Conservation (phyloP, 2,888 invertebrate species). For the Bombyx huttoni region DNA sequence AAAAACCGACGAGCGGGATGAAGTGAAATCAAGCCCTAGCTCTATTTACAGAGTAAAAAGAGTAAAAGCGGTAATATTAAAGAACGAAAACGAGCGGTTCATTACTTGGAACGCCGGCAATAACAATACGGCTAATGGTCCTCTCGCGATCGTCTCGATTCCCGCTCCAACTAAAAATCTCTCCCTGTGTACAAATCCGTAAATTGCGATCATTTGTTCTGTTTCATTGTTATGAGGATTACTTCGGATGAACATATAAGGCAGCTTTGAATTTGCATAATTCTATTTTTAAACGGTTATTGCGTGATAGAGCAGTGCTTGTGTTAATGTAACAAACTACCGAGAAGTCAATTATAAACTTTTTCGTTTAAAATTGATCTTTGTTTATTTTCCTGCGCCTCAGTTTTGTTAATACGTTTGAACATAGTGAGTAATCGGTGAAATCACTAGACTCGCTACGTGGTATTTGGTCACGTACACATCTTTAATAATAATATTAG, state of each 20-base stretch:
- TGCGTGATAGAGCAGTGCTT: not conserved
- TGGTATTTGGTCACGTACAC: conserved; percentile 60
- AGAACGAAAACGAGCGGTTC: conserved; percentile 66
- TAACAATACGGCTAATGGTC: conserved; percentile 68
- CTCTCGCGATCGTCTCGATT: conserved; percentile 52
- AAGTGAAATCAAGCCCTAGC: conserved; percentile 49
- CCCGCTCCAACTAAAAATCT: conserved; percentile 46
- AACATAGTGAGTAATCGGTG: conserved; percentile 13
- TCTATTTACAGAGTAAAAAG: conserved; percentile 48
- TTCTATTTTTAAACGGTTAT: conserved; percentile 3
- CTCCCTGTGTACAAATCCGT: conserved; percentile 13
- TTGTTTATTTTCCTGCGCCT: not conserved
- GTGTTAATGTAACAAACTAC: not conserved
- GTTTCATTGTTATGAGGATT: not conserved
- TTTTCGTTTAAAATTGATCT: not conserved
- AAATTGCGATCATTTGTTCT: conserved; percentile 1
- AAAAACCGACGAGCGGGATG: conserved; percentile 35
- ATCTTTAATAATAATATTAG: not conserved
- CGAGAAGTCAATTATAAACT: not conserved
- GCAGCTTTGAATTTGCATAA: conserved; percentile 4
- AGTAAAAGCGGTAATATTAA: conserved; percentile 56
- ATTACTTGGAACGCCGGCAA: conserved; percentile 63
- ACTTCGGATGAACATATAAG: not conserved
- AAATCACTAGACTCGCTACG: conserved; percentile 27
- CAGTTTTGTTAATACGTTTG: conserved; percentile 12